These are phyloP conservation scores for Montifringilla adamsi DNA, from an alignment of 2,113 vertebrate genomes.

Conservation along the genomic window DNA sequence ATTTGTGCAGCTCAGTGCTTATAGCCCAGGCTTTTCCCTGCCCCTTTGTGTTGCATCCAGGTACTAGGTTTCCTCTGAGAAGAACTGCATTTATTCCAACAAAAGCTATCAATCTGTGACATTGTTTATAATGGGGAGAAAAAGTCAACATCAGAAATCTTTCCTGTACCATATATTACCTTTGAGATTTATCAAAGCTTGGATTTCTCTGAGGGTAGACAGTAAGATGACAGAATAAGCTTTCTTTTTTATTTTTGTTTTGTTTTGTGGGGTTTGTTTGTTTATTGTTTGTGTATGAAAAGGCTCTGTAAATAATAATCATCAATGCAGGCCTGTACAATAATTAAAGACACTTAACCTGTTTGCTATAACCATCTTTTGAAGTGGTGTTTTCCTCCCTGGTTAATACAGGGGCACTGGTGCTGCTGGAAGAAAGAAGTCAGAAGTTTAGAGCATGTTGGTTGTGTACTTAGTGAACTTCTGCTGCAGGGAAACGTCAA, in stretches of 20 bases:
- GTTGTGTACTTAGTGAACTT: conserved; percentile 65
- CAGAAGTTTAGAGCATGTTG: conserved; percentile 41
- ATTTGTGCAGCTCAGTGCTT: background rate
- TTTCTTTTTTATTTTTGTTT: background rate
- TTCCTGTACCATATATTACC: background rate
- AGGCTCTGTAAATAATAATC: background rate
- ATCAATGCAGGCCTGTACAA: accelerated
- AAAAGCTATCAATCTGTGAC: conserved; percentile 31
- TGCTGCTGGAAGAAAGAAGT: background rate
- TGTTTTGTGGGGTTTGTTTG: background rate
- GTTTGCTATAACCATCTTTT: background rate
- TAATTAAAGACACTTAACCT: conserved; percentile 4
- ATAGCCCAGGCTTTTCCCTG: background rate
- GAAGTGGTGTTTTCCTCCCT: background rate
- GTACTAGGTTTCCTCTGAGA: background rate
- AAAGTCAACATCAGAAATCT: conserved; percentile 36
- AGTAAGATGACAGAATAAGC: background rate
- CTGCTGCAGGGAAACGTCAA: conserved; percentile 70
- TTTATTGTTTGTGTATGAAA: background rate
- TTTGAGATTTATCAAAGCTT: background rate
- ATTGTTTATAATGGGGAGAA: background rate
- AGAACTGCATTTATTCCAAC: background rate
- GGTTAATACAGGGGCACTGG: background rate
- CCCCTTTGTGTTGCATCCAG: background rate
- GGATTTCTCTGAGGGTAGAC: background rate